Conservation (phyloP, 2,113 vertebrate species). For the Peromyscus californicus region DNA sequence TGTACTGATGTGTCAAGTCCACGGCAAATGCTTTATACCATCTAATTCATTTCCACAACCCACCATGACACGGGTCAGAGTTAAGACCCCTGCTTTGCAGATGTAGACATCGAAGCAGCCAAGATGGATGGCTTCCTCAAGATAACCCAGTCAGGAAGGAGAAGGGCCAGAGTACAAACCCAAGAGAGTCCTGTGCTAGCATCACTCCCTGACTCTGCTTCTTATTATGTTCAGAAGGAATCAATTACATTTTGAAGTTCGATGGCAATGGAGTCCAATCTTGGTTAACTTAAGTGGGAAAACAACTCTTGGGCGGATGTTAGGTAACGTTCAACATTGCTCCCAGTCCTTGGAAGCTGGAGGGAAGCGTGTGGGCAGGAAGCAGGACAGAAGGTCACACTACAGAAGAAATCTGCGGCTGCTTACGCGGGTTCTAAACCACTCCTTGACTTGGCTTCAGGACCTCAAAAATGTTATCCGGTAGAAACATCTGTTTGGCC, state of each 20-base stretch:
- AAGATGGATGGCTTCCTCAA: not conserved
- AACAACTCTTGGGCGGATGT: constrained; percentile 47
- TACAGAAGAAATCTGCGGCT: not conserved
- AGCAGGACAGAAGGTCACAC: not conserved
- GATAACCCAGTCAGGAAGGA: not conserved
- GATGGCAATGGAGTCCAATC: not conserved
- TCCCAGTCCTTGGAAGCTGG: not conserved
- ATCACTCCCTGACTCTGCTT: not conserved
- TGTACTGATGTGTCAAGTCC: not conserved
- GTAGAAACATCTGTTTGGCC: constrained; percentile 16
- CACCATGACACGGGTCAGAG: too few relatives aligned
- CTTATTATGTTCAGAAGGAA: constrained; percentile 30
- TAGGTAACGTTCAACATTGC: not conserved
- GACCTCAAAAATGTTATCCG: not conserved
- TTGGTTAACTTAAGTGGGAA: constrained; percentile 8
- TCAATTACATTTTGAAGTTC: not conserved
- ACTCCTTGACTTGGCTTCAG: not conserved
- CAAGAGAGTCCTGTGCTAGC: not conserved
- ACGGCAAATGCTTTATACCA: not conserved
- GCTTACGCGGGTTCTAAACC: not conserved
- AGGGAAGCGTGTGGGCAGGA: not conserved
- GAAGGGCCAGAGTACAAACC: not conserved
- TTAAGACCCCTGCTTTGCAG: not conserved
- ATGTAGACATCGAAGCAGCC: not conserved
- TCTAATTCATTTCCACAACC: not conserved